Evolutionary conservation across 2,113 vertebrate species (phyloP).

Genomic region (Urocitellus parryii): DNA sequence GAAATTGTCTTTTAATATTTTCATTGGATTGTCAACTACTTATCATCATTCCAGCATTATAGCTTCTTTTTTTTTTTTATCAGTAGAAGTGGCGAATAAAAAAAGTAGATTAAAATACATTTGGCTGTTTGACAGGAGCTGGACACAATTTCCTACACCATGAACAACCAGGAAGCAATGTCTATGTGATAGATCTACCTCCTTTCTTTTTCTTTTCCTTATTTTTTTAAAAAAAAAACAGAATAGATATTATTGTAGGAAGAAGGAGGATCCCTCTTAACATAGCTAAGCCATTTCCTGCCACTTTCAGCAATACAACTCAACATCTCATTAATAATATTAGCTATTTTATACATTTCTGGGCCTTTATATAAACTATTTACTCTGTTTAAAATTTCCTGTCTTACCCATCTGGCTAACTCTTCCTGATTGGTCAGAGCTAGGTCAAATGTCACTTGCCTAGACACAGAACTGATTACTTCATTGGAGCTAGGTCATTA

Average conservation of each 20-base stretch:
- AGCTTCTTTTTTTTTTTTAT: constrained; percentile 52
- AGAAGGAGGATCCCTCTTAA: background rate
- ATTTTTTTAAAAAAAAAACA: background rate
- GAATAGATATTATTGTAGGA: background rate
- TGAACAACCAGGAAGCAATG: background rate
- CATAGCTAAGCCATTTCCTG: background rate
- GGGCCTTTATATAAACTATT: background rate
- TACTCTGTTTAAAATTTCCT: background rate
- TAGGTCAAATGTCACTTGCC: background rate
- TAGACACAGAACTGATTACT: background rate
- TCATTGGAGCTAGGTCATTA: background rate
- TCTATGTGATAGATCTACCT: background rate
- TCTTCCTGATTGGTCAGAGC: background rate
- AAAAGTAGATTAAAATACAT: constrained; percentile 64
- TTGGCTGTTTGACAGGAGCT: background rate
- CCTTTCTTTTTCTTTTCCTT: background rate
- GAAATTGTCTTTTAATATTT: constrained; percentile 59
- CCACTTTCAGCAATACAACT: background rate
- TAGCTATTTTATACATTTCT: background rate
- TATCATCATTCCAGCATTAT: constrained; percentile 27
- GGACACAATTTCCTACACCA: background rate
- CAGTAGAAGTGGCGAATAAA: constrained; percentile 35
- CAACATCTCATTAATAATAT: background rate
- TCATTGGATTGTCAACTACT: background rate
- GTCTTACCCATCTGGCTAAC: background rate